Evolutionary conservation across 2,888 invertebrate species (phyloP), one percentile per base, ranked within the genome.

Genomic region (Aelia acuminata): DNA sequence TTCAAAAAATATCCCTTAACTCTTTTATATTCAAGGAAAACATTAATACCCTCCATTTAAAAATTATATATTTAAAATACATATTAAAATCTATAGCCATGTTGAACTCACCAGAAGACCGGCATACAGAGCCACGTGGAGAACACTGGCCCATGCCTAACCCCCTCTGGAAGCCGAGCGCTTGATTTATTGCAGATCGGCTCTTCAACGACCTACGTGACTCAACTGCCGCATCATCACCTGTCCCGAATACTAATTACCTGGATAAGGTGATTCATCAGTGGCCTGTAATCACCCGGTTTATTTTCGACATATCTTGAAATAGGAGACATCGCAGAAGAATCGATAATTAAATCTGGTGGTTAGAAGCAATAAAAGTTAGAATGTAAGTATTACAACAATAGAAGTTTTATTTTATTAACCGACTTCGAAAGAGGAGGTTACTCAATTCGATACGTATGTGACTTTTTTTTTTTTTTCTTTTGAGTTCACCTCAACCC

Each of bases 201-300:
- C 43, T 47, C 80, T 43, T 43, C n/a, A 43, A 80, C 80, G 80
- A 80, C 80, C 80, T 80, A 80, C 80, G 80, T 80, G 80, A 39
- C 80, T 39, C n/a, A 22, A 80, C 80, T 80, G 43, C 80, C 43
- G 7, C 80, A 15, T 70, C 43, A 43, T 39, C 43, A 80, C 43
- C 39, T 39, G 11, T 43, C 43, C n/a, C 3, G 80, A 80, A 80
- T 80, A 80, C 43, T n/a, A 80, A 80, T 80, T 43, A 13, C 43
- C 63, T 70, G 63, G 15, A 35, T 70, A 35, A 70, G 63, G 18
- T 70, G 63, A 70, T 35, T 70, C 63, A 70, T 70, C 63, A 35
- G 31, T 5, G 63, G 18, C 63, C 63, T 70, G 31, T 35, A 35
- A 70, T 70, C 63, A 70, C 63, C 63, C 1, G 35, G 63, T 70